Evolutionary conservation across 2,797 vertebrate species (phyloP).

Genomic region (Gymnocypris eckloni): DNA sequence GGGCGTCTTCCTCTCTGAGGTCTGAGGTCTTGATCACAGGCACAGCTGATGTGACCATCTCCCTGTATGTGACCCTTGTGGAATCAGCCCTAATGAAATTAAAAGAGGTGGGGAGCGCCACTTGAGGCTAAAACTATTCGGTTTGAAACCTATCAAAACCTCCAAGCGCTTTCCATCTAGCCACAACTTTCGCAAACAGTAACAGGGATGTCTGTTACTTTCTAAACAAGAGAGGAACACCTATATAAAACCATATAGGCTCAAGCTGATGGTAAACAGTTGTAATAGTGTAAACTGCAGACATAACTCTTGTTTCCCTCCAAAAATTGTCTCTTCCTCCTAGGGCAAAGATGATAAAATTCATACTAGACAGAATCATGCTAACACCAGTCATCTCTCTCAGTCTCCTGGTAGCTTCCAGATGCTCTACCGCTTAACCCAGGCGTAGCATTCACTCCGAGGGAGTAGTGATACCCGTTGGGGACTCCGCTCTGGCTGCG

Average conservation of each 20-base stretch:
- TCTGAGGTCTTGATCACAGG: constrained; percentile 30
- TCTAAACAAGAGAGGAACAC: constrained; percentile 18
- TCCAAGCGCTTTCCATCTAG: background rate
- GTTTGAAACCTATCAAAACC: constrained; percentile 24
- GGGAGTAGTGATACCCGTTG: constrained; percentile 93
- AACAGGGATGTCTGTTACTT: constrained; percentile 2
- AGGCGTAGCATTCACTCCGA: constrained; percentile 82
- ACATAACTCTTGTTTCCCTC: constrained; percentile 20
- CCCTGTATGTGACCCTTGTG: constrained; percentile 11
- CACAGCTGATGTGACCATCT: constrained; percentile 34
- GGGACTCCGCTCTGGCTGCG: constrained; percentile 86
- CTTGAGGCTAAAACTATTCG: constrained; percentile 24
- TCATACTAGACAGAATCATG: constrained; percentile 71
- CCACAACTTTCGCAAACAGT: constrained; percentile 7
- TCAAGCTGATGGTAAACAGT: constrained; percentile 15
- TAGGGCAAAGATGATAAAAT: constrained; percentile 80
- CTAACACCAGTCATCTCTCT: constrained; percentile 97
- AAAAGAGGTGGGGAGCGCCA: constrained; percentile 39
- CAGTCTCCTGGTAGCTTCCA: constrained; percentile 87
- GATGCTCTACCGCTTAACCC: constrained; percentile 76
- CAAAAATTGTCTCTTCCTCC: background rate
- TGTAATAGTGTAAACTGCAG: constrained; percentile 31
- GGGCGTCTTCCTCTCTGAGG: background rate
- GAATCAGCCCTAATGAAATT: constrained; percentile 50
- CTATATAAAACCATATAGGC: constrained; percentile 3